Conservation (phyloP, 1,140 invertebrate genomes). For the Pentalonia nigronervosa region DNA sequence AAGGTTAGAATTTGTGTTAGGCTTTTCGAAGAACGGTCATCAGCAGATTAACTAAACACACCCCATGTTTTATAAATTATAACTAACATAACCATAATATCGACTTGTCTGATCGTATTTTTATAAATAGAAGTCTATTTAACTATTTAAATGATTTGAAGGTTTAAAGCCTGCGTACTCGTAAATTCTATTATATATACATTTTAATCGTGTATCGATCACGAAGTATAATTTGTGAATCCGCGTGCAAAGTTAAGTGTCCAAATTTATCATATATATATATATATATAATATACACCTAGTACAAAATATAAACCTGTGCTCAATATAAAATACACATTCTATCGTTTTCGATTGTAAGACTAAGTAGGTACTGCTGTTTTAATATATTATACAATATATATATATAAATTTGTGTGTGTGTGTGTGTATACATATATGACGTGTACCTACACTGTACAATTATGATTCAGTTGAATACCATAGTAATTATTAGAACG, state of each 20-base stretch:
- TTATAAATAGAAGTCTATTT: not conserved
- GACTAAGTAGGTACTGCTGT: not conserved
- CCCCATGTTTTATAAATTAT: not conserved
- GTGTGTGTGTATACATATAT: too few species aligned
- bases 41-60: not conserved
- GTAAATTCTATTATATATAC: not conserved
- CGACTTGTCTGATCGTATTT: not conserved
- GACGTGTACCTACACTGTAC: not conserved
- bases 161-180: not conserved
- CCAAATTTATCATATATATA: not conserved
- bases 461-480: conserved; percentile 6
- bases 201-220: not conserved
- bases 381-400: not conserved
- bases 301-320: not conserved
- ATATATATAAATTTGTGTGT: too few species aligned
- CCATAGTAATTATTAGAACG: not conserved
- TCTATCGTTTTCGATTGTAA: not conserved
- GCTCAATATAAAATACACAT: not conserved
- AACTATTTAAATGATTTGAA: not conserved
- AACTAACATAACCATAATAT: not conserved
- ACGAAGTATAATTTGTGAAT: not conserved
- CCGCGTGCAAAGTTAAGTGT: not conserved
- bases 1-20: conserved; percentile 34
- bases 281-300: not conserved
- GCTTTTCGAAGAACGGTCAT: not conserved